Conservation (phyloP, 1,140 invertebrate genomes). For the Helicoverpa zea region DNA sequence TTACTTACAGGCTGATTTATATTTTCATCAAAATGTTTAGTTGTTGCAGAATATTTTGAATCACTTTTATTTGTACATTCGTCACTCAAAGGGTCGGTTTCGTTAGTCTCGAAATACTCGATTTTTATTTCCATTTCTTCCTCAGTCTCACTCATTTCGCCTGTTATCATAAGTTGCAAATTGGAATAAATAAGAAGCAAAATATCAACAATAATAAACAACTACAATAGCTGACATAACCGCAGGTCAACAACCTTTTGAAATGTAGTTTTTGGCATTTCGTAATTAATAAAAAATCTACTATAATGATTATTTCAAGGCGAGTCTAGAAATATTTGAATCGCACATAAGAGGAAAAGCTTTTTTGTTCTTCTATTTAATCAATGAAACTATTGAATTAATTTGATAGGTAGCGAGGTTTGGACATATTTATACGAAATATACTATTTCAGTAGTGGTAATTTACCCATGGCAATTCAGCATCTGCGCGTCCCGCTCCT, state of each 20-base stretch:
- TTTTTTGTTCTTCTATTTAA: background rate
- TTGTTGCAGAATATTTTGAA: background rate
- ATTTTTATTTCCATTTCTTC: conserved; percentile 67
- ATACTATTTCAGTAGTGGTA: conserved; percentile 9
- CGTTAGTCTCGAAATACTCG: conserved; percentile 60
- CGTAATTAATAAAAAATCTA: conserved; percentile 8
- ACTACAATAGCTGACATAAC: conserved; percentile 14
- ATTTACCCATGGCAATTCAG: conserved; percentile 46
- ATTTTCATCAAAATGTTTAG: conserved; percentile 34
- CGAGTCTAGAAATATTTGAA: background rate
- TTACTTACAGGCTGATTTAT: conserved; percentile 19
- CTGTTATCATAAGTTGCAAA: background rate
- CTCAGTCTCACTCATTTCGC: conserved; percentile 10
- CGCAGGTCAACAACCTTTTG: conserved; percentile 25
- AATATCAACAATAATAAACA: conserved; percentile 8
- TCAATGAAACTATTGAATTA: too few species aligned
- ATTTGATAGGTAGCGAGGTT: background rate
- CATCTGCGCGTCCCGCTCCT: conserved; percentile 58
- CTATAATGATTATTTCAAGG: conserved; percentile 1
- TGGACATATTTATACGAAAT: background rate
- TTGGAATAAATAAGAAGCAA: background rate
- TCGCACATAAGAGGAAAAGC: background rate
- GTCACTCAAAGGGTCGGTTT: conserved; percentile 58
- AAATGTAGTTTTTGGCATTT: background rate
- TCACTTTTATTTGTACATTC: conserved; percentile 9